phyloP scores from a whole-genome alignment of 2,797 vertebrate genomes.

The Nannoperca obscura region DNA sequence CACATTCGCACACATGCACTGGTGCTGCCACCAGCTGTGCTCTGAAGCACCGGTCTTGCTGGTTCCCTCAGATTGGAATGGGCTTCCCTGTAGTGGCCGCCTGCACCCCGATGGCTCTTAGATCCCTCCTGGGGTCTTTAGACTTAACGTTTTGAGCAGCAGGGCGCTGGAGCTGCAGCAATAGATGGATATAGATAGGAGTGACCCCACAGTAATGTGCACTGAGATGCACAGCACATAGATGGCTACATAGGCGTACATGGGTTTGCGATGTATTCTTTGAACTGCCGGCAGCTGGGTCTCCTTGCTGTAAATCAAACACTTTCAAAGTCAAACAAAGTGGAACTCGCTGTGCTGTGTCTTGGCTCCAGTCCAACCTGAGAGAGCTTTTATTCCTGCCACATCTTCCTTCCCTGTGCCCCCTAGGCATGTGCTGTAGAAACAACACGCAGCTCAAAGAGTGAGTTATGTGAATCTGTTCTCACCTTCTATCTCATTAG shows the following conservation, averaged over 20 bases:
- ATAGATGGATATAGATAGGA: conserved; percentile 40
- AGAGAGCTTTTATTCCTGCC: conserved; percentile 77
- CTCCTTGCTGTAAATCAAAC: conserved; percentile 82
- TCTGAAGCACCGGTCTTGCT: conserved; percentile 75
- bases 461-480: conserved; percentile 79
- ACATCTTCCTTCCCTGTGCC: conserved; percentile 76
- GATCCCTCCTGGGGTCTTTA: conserved; percentile 69
- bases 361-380: conserved; percentile 76
- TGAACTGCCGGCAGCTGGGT: conserved; percentile 74
- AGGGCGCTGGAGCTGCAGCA: conserved; percentile 28
- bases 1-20: conserved; percentile 36
- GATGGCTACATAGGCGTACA: conserved; percentile 47
- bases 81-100: conserved; percentile 61
- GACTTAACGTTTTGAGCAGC: conserved; percentile 57
- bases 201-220: conserved; percentile 55
- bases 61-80: conserved; percentile 76
- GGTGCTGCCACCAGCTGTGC: conserved; percentile 74
- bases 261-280: conserved; percentile 66
- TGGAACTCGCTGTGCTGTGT: conserved; percentile 73
- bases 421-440: conserved; percentile 76
- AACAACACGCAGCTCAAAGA: conserved; percentile 74
- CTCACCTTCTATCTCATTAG: conserved; percentile 84
- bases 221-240: conserved; percentile 45
- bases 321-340: conserved; percentile 85
- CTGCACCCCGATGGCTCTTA: conserved; percentile 69